A percentile compares a stretch with the other conserved stretches of the same genome.
Evolutionary conservation across 2,888 invertebrate species (phyloP).

Genomic region (Tuberolachnus salignus): DNA sequence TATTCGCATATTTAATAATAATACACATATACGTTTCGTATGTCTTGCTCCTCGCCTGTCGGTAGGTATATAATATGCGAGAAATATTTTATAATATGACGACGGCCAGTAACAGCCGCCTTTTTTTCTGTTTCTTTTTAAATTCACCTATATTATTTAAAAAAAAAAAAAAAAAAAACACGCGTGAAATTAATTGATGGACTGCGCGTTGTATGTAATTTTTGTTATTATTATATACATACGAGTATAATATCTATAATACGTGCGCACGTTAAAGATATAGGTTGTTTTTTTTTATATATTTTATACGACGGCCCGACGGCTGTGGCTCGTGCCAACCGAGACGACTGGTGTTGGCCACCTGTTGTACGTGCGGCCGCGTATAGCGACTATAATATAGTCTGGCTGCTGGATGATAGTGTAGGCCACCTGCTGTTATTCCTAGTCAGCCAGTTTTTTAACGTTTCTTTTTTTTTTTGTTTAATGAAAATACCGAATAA

Average conservation of each 20-base stretch:
- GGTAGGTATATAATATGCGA: not conserved
- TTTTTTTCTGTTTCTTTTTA: slow-evolving; percentile 22
- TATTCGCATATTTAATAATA: too few species aligned
- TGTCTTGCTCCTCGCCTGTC: not conserved
- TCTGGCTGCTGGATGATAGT: slow-evolving; percentile 47
- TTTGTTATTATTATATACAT: not conserved
- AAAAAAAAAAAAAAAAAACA: too few species aligned
- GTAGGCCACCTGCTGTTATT: slow-evolving; percentile 38
- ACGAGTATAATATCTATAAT: slow-evolving; percentile 1
- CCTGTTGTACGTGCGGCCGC: slow-evolving; percentile 27
- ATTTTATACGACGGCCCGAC: not conserved
- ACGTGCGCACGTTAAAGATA: slow-evolving; percentile 8
- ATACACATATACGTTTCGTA: too few species aligned
- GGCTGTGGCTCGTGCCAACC: slow-evolving; percentile 53
- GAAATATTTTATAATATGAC: not conserved
- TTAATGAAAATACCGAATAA: too few species aligned
- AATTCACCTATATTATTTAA: not conserved
- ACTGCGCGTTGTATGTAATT: not conserved
- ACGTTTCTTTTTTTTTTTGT: not conserved
- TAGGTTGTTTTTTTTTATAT: slow-evolving; percentile 2
- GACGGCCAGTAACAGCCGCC: slow-evolving; percentile 16
- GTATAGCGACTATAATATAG: not conserved
- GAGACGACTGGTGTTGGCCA: slow-evolving; percentile 53
- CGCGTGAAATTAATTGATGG: slow-evolving; percentile 50
- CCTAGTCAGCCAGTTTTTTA: not conserved